Percentiles rank a stretch among this genome's conserved stretches.
phyloP scores from a whole-genome alignment of 1,140 invertebrate genomes.

The Pentalonia nigronervosa region DNA sequence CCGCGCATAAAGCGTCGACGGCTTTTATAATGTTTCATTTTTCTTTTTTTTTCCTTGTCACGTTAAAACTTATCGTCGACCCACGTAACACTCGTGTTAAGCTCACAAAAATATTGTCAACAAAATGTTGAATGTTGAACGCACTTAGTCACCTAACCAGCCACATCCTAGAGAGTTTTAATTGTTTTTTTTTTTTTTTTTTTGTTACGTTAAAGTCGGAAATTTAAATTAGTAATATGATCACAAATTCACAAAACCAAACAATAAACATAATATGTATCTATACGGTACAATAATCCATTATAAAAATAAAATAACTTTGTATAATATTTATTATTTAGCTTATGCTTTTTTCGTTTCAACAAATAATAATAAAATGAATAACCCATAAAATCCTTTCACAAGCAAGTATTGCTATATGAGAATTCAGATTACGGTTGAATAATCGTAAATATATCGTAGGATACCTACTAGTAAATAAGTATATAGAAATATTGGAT shows the following conservation, averaged over 20 bases:
- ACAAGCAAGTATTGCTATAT: not conserved
- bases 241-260: not conserved
- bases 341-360: not conserved
- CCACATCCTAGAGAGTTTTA: not conserved
- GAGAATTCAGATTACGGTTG: not conserved
- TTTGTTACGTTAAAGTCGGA: not conserved
- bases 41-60: not conserved
- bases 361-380: not conserved
- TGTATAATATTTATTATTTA: not conserved
- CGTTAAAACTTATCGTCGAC: not conserved
- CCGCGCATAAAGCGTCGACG: not conserved
- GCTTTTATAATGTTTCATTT: not conserved
- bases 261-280: not conserved
- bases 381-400: not conserved
- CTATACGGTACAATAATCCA: too few relatives aligned
- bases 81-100: not conserved
- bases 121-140: not conserved
- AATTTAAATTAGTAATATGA: not conserved
- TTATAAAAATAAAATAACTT: too few relatives aligned
- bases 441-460: not conserved
- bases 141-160: not conserved
- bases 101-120: not conserved
- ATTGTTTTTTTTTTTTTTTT: not conserved
- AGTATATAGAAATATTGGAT: too few relatives aligned
- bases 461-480: too few relatives aligned